Base-by-base conservation (phyloP, 2,113 vertebrate species). In the Bagarius yarrelli region DNA sequence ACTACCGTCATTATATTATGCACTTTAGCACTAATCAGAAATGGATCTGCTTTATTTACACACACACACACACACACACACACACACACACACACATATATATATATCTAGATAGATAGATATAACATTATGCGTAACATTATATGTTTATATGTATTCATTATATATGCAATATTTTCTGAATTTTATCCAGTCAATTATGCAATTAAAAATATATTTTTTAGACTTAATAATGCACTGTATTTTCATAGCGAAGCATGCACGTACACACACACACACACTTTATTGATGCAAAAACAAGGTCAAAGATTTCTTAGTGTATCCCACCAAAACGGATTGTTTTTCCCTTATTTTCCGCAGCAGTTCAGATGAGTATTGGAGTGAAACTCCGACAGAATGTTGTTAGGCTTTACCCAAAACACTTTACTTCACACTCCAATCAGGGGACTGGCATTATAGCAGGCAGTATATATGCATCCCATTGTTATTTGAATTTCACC, bases 401-500 rank as follows among this genome's bases (percentile, higher is more conserved):
- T 76, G 75, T 71, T 59, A 67, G 66, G 57, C 79, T 78, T 78
- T 71, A 53, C 61, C 79, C 81, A 83, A 85, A 85, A 85, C 83
- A 84, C 79, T 84, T 80, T 87, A 81, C 81, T 86, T 86, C 85
- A 85, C 85, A 84, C 83, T 78, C 86, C 81, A 83, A 80, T 82
- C 78, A 72, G 81, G 84, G 74, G 78, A 83, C 72, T 86, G 83
- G 80, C 84, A 85, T 84, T 84, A 78, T 83, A 83, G 82, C 80
- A 83, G 76, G 71, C 86, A 82, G 73, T 80, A 82, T 84, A 86
- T 82, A 84, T 83, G 74, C 78, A 83, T 83, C 84, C 84, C 82
- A 85, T 85, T 85, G 84, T 85, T 85, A 83, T 81, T 85, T 85
- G 84, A 85, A 85, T 85, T 81, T 83, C 84, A 85, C 84, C 84